A percentile compares a stretch with the other conserved stretches of the same genome.
phyloP scores from a whole-genome alignment of 2,113 vertebrate genomes.

The Coregonus clupeaformis region DNA sequence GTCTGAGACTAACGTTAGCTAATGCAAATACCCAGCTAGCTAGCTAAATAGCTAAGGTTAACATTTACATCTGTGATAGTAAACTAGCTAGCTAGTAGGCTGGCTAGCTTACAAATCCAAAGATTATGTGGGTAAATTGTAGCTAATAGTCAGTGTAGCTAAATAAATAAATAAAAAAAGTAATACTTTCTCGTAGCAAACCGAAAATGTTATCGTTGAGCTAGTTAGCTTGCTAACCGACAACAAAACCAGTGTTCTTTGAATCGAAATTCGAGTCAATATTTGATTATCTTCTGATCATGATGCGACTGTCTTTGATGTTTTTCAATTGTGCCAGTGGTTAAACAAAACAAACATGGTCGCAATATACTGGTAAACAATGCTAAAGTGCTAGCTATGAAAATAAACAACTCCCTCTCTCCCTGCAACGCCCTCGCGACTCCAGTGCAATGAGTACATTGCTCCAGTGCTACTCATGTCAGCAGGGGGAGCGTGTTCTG shows the following conservation, averaged over 20 bases:
- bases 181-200: background rate
- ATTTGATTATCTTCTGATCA: background rate
- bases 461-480: no score
- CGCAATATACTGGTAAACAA: background rate
- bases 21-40: background rate
- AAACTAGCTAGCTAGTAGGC: no score
- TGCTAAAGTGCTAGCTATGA: background rate
- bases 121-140: background rate
- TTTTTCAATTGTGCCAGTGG: background rate
- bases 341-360: background rate
- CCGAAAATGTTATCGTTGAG: background rate
- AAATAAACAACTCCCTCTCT: background rate
- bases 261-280: background rate
- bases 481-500: no score
- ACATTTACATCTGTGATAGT: background rate
- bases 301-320: background rate
- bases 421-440: background rate
- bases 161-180: no score
- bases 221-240: background rate
- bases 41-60: background rate
- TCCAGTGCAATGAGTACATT: background rate
- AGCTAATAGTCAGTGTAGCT: background rate
- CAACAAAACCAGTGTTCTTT: background rate
- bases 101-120: background rate
- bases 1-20: background rate